Conservation (phyloP, 2,888 invertebrate species). For the Stictocephala bisonia region DNA sequence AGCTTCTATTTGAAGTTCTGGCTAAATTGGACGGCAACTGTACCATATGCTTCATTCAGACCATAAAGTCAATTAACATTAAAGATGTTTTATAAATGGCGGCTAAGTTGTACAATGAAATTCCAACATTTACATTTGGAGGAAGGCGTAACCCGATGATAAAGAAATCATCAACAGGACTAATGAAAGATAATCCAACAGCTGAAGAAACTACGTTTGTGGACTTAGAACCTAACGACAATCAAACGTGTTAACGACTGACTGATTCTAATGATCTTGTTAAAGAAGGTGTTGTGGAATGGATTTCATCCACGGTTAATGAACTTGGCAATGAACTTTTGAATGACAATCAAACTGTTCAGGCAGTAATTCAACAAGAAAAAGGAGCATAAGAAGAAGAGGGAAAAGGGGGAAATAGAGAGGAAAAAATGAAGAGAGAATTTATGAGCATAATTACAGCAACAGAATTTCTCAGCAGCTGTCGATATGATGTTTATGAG, state of each 20-base stretch:
- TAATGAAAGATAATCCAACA: background rate
- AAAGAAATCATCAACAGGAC: background rate
- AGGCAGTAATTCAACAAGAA: too few species aligned
- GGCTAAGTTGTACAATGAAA: constrained; percentile 49
- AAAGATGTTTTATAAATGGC: constrained; percentile 40
- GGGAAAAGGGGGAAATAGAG: background rate
- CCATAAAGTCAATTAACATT: constrained; percentile 43
- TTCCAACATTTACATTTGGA: constrained; percentile 49
- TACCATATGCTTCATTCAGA: background rate
- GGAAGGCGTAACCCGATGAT: constrained; percentile 53
- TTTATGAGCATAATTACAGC: background rate
- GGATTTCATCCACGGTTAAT: background rate
- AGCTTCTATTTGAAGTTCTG: constrained; percentile 4
- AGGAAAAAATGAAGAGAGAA: background rate
- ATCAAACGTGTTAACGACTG: too few species aligned
- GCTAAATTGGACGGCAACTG: background rate
- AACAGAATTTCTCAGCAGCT: background rate
- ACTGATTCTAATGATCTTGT: background rate
- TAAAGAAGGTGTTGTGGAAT: background rate
- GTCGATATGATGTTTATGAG: background rate
- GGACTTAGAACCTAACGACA: background rate
- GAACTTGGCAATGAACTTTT: background rate
- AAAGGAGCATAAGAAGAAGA: too few species aligned
- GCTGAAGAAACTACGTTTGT: background rate
- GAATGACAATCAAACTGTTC: background rate